Conservation (phyloP, 2,888 invertebrate species). For the Elmis aenea region DNA sequence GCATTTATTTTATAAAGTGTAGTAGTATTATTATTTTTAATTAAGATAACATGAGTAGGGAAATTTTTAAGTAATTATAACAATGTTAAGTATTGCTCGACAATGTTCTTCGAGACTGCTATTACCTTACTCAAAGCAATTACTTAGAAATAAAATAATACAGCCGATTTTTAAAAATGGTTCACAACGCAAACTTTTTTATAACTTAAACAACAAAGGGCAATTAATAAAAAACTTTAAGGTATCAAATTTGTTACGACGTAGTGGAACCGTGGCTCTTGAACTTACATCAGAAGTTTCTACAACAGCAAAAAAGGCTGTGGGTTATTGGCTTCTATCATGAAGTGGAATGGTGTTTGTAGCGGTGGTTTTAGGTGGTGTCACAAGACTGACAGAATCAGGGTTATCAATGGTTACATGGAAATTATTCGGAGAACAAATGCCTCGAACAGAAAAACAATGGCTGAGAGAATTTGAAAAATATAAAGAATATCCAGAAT, state of each 20-base stretch:
- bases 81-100: conserved; percentile 32
- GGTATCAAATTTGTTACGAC: conserved; percentile 28
- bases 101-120: conserved; percentile 26
- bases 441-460: conserved; percentile 71
- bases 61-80: conserved; percentile 1
- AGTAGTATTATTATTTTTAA: no score
- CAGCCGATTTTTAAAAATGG: no score
- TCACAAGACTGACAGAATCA: conserved; percentile 91
- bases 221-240: conserved; percentile 17
- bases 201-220: no score
- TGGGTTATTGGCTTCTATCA: conserved; percentile 90
- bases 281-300: conserved; percentile 47
- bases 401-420: conserved; percentile 98
- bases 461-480: conserved; percentile 88
- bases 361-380: conserved; percentile 89
- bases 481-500: conserved; percentile 95
- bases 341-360: conserved; percentile 97
- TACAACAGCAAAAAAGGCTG: conserved; percentile 54
- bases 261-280: conserved; percentile 40
- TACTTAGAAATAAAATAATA: no score
- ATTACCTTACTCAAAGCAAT: conserved; percentile 23
- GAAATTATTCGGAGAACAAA: conserved; percentile 87
- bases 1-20: no score
- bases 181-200: no score
- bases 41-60: no score